A percentile compares a stretch with the other conserved stretches of the same genome.
These are phyloP conservation scores for Clamator glandarius DNA, from an alignment of 2,797 vertebrate genomes.

Conservation along the genomic window DNA sequence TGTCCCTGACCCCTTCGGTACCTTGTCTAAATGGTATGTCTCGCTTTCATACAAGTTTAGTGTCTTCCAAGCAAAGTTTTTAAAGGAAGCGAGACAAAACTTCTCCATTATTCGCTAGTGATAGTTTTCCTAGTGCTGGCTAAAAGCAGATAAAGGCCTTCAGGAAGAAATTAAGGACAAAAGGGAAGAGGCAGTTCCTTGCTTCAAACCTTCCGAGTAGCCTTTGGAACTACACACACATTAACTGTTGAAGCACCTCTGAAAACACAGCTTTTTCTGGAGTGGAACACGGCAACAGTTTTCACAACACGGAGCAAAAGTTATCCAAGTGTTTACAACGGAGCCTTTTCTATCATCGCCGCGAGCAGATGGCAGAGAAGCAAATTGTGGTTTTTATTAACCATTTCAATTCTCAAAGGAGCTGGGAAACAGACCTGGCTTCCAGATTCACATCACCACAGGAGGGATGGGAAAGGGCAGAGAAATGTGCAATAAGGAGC, in stretches of 20 bases:
- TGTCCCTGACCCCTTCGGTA: neutral
- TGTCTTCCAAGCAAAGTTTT: neutral
- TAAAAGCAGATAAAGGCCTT: neutral
- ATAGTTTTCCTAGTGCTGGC: neutral
- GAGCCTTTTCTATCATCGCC: neutral
- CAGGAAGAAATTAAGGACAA: neutral
- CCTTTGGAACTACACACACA: neutral
- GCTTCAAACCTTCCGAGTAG: neutral
- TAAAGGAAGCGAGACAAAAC: neutral
- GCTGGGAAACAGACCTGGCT: neutral
- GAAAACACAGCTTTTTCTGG: neutral
- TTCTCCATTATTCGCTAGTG: accelerated
- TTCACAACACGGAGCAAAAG: neutral
- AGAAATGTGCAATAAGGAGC: accelerated
- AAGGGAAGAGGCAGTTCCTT: neutral
- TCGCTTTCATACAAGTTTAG: neutral
- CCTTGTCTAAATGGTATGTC: neutral
- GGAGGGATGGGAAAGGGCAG: neutral
- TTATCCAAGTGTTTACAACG: slow-evolving; percentile 23
- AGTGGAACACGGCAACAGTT: neutral
- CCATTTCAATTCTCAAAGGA: neutral
- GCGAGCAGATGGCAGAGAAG: slow-evolving; percentile 35
- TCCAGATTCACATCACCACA: neutral
- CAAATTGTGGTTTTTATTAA: neutral
- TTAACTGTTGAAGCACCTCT: neutral